Conservation (phyloP, 2,797 vertebrate genomes). For the Chelon auratus region DNA sequence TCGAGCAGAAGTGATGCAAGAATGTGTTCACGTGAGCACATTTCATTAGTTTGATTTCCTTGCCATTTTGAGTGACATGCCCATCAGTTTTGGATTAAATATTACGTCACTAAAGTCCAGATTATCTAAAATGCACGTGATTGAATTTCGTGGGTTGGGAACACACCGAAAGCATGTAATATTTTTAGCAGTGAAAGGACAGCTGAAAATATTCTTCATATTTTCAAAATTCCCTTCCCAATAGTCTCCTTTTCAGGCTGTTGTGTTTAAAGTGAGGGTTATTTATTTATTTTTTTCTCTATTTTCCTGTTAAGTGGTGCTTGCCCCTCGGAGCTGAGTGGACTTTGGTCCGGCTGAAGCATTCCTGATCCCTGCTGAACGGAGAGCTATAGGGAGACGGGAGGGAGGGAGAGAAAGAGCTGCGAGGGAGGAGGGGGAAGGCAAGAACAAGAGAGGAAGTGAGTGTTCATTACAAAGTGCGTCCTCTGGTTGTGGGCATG, state of each 20-base stretch:
- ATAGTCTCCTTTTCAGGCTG: neutral
- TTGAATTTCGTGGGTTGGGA: slow-evolving; percentile 20
- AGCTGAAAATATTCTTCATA: neutral
- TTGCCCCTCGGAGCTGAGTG: slow-evolving; percentile 76
- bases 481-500: slow-evolving; percentile 81
- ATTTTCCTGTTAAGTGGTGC: slow-evolving; percentile 72
- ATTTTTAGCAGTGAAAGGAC: slow-evolving; percentile 9
- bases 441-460: slow-evolving; percentile 80
- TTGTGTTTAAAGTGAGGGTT: neutral
- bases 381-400: slow-evolving; percentile 72
- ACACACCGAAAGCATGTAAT: neutral
- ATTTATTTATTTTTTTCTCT: slow-evolving; percentile 32
- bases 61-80: slow-evolving; percentile 21
- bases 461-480: slow-evolving; percentile 79
- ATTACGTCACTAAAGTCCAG: slow-evolving; percentile 37
- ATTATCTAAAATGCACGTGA: slow-evolving; percentile 15
- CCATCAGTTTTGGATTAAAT: slow-evolving; percentile 41
- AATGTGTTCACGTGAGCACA: slow-evolving; percentile 26
- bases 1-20: slow-evolving; percentile 12
- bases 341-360: slow-evolving; percentile 85
- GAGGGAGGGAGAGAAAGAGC: slow-evolving; percentile 31
- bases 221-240: neutral
- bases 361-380: slow-evolving; percentile 85
- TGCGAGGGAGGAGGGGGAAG: slow-evolving; percentile 47
- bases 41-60: slow-evolving; percentile 30